Evolutionary conservation across 2,113 vertebrate genomes (phyloP).

Genomic region (Oncorhynchus nerka): DNA sequence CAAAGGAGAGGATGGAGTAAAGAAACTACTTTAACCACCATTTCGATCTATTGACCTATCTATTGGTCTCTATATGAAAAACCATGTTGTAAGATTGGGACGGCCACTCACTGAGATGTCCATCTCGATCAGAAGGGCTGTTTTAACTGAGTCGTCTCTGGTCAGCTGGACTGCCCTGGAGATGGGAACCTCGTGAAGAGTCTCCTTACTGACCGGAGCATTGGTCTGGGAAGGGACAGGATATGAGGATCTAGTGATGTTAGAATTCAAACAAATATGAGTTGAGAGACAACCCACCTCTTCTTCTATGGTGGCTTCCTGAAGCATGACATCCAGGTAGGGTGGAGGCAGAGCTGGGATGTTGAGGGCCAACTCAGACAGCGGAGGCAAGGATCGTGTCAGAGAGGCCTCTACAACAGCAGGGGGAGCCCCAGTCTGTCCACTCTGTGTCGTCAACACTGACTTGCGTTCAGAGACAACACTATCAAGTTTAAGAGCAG

Average conservation of each 20-base stretch:
- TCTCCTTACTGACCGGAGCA: conserved; percentile 43
- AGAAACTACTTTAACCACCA: too few relatives aligned
- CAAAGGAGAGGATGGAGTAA: background rate
- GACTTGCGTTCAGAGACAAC: conserved; percentile 19
- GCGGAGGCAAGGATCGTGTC: conserved; percentile 70
- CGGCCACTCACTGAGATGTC: conserved; percentile 81
- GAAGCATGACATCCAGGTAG: conserved; percentile 79
- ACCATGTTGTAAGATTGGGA: background rate
- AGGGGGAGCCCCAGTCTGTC: background rate
- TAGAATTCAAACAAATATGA: background rate
- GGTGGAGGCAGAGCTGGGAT: conserved; percentile 78
- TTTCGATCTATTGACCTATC: too few relatives aligned
- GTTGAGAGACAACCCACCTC: conserved; percentile 53
- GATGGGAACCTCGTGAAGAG: conserved; percentile 75
- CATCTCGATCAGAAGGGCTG: conserved; percentile 82
- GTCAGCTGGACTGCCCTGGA: conserved; percentile 81
- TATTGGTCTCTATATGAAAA: too few relatives aligned
- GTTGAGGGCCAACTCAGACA: conserved; percentile 81
- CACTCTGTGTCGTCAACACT: conserved; percentile 9
- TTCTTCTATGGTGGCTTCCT: conserved; percentile 63
- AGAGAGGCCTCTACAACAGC: conserved; percentile 69
- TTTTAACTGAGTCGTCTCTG: conserved; percentile 81
- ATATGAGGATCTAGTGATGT: background rate
- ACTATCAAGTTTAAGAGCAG: conserved; percentile 1
- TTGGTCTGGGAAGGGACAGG: conserved; percentile 57